These are phyloP conservation scores for Tenualosa thibaudeaui DNA, from an alignment of 2,797 vertebrate genomes.

Conservation along the genomic window DNA sequence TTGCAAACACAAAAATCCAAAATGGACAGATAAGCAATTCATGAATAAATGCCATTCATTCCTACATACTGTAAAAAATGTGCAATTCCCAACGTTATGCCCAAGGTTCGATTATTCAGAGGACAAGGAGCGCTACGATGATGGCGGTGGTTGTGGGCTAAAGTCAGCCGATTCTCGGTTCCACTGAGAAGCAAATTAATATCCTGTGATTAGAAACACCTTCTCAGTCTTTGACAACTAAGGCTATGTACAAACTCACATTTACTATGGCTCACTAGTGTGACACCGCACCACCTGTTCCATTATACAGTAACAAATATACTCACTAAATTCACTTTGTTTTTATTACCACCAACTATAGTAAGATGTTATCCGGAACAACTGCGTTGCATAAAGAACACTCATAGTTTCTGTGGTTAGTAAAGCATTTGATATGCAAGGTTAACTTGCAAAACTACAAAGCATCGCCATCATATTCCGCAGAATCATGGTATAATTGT, in stretches of 20 bases:
- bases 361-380: background rate
- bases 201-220: background rate
- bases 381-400: background rate
- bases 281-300: background rate
- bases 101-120: background rate
- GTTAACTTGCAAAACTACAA: background rate
- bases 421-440: background rate
- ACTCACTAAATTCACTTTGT: background rate
- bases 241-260: constrained; percentile 16
- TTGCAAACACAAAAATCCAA: constrained; percentile 9
- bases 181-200: background rate
- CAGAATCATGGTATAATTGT: background rate
- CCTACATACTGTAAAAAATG: background rate
- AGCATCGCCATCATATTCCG: background rate
- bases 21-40: constrained; percentile 15
- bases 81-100: constrained; percentile 12
- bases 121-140: background rate
- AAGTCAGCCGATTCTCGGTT: background rate
- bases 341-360: background rate
- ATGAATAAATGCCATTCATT: constrained; percentile 9
- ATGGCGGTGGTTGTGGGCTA: background rate
- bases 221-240: background rate
- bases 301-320: constrained; percentile 19
- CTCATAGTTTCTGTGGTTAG: background rate
- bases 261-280: constrained; percentile 13